phyloP scores from a whole-genome alignment of 2,888 invertebrate genomes.

The Synergus gifuensis region DNA sequence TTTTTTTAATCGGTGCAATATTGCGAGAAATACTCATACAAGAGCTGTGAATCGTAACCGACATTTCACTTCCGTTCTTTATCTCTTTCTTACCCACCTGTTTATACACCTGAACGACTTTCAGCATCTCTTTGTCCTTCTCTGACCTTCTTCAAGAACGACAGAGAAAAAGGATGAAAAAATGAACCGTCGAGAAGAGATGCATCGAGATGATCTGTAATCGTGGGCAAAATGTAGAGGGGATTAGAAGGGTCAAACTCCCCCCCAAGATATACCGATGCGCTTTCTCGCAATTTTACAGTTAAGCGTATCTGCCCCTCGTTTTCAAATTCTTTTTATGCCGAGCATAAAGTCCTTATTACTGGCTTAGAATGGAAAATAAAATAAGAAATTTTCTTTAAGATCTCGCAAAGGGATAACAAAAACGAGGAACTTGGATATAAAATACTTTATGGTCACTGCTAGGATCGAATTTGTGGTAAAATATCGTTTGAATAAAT shows the following conservation, averaged over 20 bases:
- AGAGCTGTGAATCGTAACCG: constrained; percentile 23
- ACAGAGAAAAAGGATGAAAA: constrained; percentile 10
- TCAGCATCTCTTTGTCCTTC: constrained; percentile 16
- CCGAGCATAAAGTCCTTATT: background rate
- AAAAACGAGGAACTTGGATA: background rate
- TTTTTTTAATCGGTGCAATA: constrained; percentile 37
- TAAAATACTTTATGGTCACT: constrained; percentile 6
- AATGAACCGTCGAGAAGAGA: constrained; percentile 1
- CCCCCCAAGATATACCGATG: too few species aligned
- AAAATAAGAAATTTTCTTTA: background rate
- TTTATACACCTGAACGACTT: constrained; percentile 17
- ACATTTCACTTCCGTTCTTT: constrained; percentile 31
- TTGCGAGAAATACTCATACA: constrained; percentile 11
- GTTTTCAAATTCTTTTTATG: background rate
- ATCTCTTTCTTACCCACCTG: constrained; percentile 25
- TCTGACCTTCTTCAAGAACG: background rate
- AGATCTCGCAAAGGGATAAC: background rate
- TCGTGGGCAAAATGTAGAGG: constrained; percentile 18
- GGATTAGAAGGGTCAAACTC: background rate
- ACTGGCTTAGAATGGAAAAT: background rate
- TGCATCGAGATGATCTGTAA: constrained; percentile 43
- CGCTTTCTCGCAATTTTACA: background rate
- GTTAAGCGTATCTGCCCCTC: background rate
- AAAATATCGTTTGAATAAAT: constrained; percentile 35
- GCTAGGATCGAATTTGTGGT: constrained; percentile 35